phyloP scores from a whole-genome alignment of 2,888 invertebrate species.

The Cryptocephalus primarius region DNA sequence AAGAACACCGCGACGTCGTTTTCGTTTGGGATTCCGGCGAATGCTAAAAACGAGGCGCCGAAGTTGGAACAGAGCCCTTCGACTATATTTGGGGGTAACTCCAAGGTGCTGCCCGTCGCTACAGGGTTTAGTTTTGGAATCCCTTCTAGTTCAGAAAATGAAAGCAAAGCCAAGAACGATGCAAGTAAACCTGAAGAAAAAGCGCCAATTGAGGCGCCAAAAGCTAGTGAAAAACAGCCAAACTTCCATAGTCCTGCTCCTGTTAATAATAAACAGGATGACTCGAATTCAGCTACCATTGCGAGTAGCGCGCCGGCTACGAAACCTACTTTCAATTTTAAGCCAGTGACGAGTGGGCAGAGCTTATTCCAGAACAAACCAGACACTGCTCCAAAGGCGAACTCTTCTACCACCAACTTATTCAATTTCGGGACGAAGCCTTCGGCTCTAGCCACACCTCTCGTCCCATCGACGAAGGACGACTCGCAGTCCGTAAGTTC shows the following conservation, averaged over 20 bases:
- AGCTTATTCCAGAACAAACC: neutral
- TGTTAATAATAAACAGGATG: neutral
- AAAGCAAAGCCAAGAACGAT: constrained; percentile 1
- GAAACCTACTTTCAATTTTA: neutral
- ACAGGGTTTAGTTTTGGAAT: neutral
- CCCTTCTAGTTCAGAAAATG: neutral
- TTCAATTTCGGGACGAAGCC: neutral
- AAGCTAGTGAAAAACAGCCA: constrained; percentile 15
- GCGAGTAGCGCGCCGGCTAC: neutral
- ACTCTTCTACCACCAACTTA: neutral
- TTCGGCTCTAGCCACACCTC: neutral
- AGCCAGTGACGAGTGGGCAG: neutral
- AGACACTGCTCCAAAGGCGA: constrained; percentile 2
- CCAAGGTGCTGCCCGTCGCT: constrained; percentile 3
- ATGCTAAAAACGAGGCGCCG: constrained; percentile 1
- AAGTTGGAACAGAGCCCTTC: constrained; percentile 10
- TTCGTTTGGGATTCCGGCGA: constrained; percentile 30
- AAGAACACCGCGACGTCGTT: constrained; percentile 32
- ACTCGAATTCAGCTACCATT: neutral
- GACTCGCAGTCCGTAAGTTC: neutral
- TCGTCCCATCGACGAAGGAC: neutral
- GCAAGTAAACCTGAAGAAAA: constrained; percentile 1
- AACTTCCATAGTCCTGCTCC: constrained; percentile 12
- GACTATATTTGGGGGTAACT: constrained; percentile 16
- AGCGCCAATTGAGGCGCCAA: constrained; percentile 4